Conservation (phyloP, 2,797 vertebrate genomes). For the Takifugu ocellatus region DNA sequence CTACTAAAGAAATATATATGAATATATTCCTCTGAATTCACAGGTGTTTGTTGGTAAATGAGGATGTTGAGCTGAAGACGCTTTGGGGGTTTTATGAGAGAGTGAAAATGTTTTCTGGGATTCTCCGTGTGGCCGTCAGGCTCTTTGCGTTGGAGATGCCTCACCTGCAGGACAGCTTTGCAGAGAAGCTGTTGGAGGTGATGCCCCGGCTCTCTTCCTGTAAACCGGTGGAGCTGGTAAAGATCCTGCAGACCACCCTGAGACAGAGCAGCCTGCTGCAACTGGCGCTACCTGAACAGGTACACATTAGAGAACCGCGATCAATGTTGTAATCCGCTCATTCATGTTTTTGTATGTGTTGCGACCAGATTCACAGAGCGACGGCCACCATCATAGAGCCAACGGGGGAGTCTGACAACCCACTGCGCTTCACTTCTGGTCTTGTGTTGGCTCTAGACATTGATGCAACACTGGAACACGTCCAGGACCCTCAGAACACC, state of each 20-base stretch:
- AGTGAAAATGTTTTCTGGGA: neutral
- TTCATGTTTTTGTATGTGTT: neutral
- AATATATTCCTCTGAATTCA: too few species aligned
- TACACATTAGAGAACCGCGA: slow-evolving; percentile 31
- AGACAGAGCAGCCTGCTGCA: slow-evolving; percentile 88
- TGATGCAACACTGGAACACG: slow-evolving; percentile 90
- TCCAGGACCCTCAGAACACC: slow-evolving; percentile 87
- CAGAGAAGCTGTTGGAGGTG: slow-evolving; percentile 89
- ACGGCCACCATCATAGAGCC: slow-evolving; percentile 92
- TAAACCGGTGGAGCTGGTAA: slow-evolving; percentile 88
- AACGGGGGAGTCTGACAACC: slow-evolving; percentile 93
- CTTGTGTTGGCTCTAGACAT: slow-evolving; percentile 92
- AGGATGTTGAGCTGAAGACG: too few species aligned
- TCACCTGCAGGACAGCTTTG: slow-evolving; percentile 92
- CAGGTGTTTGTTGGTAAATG: too few species aligned
- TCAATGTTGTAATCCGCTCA: too few species aligned
- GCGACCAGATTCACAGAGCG: slow-evolving; percentile 84
- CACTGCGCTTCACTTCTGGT: slow-evolving; percentile 88
- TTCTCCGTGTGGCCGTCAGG: slow-evolving; percentile 55
- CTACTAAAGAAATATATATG: too few species aligned
- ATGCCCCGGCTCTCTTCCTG: slow-evolving; percentile 89
- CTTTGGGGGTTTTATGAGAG: too few species aligned
- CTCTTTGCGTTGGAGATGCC: slow-evolving; percentile 88
- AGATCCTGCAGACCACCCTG: slow-evolving; percentile 89
- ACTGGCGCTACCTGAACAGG: slow-evolving; percentile 87